These are phyloP conservation scores for Tinamus guttatus DNA, from an alignment of 2,113 vertebrate species.

Conservation along the genomic window DNA sequence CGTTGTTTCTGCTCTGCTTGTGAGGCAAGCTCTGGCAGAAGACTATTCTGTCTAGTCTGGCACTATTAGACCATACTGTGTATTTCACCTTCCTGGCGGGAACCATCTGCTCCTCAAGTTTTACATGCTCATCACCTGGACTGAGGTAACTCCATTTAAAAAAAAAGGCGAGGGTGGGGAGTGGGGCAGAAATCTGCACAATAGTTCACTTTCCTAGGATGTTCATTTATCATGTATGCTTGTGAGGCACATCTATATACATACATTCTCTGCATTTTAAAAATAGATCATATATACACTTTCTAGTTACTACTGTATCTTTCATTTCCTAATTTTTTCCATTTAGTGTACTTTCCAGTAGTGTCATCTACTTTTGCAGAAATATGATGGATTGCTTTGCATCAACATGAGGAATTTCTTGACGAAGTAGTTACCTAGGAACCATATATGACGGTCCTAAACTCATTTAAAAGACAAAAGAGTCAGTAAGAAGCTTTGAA, in stretches of 20 bases:
- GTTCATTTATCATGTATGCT: background rate
- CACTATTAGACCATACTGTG: background rate
- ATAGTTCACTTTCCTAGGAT: background rate
- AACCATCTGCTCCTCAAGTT: slow-evolving; percentile 26
- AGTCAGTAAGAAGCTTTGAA: background rate
- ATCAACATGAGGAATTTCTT: background rate
- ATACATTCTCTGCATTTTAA: background rate
- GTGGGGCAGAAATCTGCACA: background rate
- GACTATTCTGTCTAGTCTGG: background rate
- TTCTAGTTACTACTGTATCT: background rate
- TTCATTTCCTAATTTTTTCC: background rate
- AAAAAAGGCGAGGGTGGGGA: background rate
- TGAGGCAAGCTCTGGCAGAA: background rate
- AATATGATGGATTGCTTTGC: background rate
- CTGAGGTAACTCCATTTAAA: slow-evolving; percentile 46
- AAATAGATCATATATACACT: background rate
- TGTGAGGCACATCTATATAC: background rate
- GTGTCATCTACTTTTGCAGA: background rate
- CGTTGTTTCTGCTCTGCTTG: background rate
- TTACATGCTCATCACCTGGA: slow-evolving; percentile 14
- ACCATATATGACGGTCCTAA: background rate
- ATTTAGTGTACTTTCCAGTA: background rate
- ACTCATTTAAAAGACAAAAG: background rate
- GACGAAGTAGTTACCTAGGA: background rate
- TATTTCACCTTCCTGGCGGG: slow-evolving; percentile 21